Base-by-base conservation (phyloP, 2,888 invertebrate species). In the Zele albiditarsus region DNA sequence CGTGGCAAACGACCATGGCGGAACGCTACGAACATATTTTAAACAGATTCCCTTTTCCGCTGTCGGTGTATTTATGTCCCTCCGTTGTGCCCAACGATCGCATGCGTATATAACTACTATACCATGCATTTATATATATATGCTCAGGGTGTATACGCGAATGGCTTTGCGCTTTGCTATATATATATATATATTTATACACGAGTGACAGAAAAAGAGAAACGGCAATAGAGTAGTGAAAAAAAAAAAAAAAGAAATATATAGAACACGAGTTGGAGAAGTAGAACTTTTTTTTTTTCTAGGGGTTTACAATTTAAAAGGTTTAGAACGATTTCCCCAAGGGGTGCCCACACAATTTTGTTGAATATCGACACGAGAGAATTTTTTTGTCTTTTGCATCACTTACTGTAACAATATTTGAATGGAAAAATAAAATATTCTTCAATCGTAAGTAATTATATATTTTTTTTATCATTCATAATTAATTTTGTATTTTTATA, bases 1-100 rank as follows among this genome's bases (percentile, higher is more conserved):
- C 86, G 87, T 88, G 86, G 88, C 86, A 89, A 89, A 89, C 88
- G 87, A 88, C 89, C 88, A 88, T 89, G 81, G 84, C 88, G 86
- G 86, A 88, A 88, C 84, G 87, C 85, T 79, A 69, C 67, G 84
- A 85, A 86, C 86, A 89, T 87, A 88, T 89, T 88, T 88, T 87
- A 87, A 89, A 89, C 88, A 86, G 88, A 87, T 89, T 88, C 87
- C 86, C 86, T 87, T 85, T 85, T 86, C 84, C 83, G 83, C 79
- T 82, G 81, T 74, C 82, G 84, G 84, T 87, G 80, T 87, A 88
- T 88, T 88, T 88, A 87, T 87, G 87, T 84, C 82, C 83, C 82
- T 73, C 82, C 82, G 82, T 81, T 74, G 81, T 78, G 80, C 82
- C 80, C 79, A 79, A 77, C 77, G 77, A 76, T 77, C 78, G 75